phyloP scores from a whole-genome alignment of 2,113 vertebrate species.

The Phocoena phocoena region DNA sequence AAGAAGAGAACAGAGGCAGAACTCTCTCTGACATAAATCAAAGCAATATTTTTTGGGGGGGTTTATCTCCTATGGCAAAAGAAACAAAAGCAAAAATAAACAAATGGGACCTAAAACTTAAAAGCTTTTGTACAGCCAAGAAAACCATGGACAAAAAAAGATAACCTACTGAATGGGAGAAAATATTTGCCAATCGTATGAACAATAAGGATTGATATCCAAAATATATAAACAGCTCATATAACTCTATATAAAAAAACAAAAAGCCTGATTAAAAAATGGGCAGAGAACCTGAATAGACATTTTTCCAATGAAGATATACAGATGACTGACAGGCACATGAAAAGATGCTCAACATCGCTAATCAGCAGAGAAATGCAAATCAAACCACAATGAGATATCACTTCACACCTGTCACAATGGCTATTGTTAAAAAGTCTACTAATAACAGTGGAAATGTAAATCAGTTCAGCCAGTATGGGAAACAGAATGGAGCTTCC shows the following conservation, averaged over 20 bases:
- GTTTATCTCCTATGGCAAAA: neutral
- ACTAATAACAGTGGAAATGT: neutral
- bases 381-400: neutral
- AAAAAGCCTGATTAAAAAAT: neutral
- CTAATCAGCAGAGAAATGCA: neutral
- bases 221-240: neutral
- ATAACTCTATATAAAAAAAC: neutral
- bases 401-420: neutral
- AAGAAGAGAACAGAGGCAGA: neutral
- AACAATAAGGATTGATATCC: neutral
- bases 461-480: too few relatives aligned
- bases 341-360: neutral
- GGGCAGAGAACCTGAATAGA: neutral
- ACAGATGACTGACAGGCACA: neutral
- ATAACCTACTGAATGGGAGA: neutral
- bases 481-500: too few relatives aligned
- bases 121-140: neutral
- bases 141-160: neutral
- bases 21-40: neutral
- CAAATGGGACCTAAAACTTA: neutral
- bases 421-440: neutral
- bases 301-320: neutral
- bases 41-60: neutral
- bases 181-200: neutral
- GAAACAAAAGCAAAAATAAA: neutral